A percentile compares a stretch with the other conserved stretches of the same genome.
Conservation (phyloP, 2,797 vertebrate genomes). For the Nannoperca australis region DNA sequence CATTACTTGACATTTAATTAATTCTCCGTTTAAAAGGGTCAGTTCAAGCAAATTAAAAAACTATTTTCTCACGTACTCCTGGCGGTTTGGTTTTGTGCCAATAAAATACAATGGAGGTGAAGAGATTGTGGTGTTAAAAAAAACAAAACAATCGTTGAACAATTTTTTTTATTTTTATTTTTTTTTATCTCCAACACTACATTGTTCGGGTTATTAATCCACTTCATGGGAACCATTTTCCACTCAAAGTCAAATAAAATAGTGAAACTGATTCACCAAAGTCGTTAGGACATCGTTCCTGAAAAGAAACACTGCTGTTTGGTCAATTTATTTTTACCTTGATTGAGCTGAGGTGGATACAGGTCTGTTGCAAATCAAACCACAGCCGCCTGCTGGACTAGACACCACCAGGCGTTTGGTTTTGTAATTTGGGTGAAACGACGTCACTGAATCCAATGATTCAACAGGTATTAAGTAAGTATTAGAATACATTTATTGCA, state of each 20-base stretch:
- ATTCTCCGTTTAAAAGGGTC: conserved; percentile 22
- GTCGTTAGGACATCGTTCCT: not conserved
- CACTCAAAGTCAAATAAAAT: conserved; percentile 6
- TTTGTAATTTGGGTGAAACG: not conserved
- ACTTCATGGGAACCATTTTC: not conserved
- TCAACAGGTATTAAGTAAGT: not conserved
- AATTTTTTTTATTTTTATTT: not conserved
- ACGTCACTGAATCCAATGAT: not conserved
- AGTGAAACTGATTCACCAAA: not conserved
- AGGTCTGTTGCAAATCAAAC: conserved; percentile 15
- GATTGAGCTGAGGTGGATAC: not conserved
- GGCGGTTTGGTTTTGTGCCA: not conserved
- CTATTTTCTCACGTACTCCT: not conserved
- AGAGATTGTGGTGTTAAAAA: not conserved
- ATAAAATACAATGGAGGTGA: not conserved
- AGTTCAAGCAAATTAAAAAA: conserved; percentile 21
- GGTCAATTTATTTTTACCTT: not conserved
- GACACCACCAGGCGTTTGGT: not conserved
- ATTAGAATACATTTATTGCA: not conserved
- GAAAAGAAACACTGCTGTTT: not conserved
- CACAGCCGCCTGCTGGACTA: not conserved
- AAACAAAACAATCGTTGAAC: not conserved
- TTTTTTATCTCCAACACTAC: too few relatives aligned
- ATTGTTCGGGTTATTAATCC: not conserved
- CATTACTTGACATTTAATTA: conserved; percentile 13